phyloP scores from a whole-genome alignment of 2,888 invertebrate species.

The Strigamia crassipes region DNA sequence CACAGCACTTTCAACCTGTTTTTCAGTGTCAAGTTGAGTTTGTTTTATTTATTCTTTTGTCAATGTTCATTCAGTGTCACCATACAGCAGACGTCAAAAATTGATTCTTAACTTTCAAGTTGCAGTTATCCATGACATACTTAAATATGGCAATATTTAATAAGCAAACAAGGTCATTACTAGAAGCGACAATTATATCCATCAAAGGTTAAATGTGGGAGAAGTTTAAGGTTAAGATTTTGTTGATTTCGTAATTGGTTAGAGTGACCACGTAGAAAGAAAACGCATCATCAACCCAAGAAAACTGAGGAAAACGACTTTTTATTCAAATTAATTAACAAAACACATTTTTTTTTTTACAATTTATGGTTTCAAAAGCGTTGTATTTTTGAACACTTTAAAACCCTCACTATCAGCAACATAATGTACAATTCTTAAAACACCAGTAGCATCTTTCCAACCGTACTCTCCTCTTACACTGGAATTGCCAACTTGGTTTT shows the following conservation, averaged over 20 bases:
- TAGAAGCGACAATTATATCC: slow-evolving; percentile 18
- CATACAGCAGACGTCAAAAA: neutral
- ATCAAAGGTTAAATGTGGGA: neutral
- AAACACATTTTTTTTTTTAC: neutral
- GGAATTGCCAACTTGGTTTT: neutral
- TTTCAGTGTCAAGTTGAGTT: neutral
- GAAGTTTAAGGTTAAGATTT: neutral
- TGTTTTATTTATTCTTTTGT: neutral
- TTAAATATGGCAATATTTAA: neutral
- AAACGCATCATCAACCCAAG: too few relatives aligned
- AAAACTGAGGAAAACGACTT: too few relatives aligned
- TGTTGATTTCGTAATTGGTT: neutral
- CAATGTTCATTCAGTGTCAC: neutral
- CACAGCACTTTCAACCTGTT: too few relatives aligned
- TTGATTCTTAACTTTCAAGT: neutral
- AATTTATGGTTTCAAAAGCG: neutral
- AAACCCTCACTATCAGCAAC: slow-evolving; percentile 25
- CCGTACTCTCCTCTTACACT: slow-evolving; percentile 41
- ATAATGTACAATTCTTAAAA: neutral
- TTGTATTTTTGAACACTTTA: slow-evolving; percentile 34
- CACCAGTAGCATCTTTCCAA: slow-evolving; percentile 39
- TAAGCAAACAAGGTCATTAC: slow-evolving; percentile 19
- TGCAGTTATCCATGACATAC: slow-evolving; percentile 33
- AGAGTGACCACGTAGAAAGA: too few relatives aligned
- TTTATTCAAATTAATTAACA: neutral